Percentiles rank a stretch among this genome's conserved stretches.
These are phyloP conservation scores for Bostrychus sinensis DNA, from an alignment of 2,113 vertebrate species.

Conservation along the genomic window DNA sequence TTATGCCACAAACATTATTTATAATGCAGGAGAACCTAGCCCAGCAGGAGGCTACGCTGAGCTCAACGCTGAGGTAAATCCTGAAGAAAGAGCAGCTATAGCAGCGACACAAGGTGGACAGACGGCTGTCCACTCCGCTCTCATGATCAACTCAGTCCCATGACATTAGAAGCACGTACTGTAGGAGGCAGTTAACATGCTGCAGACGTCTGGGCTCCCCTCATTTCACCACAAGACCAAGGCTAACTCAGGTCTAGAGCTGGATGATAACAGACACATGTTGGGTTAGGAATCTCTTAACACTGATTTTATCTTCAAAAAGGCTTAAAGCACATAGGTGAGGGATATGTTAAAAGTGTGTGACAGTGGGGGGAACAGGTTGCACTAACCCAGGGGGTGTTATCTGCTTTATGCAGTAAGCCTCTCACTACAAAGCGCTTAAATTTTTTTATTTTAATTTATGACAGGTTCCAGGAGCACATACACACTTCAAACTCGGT, in stretches of 20 bases:
- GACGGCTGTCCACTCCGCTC: constrained; percentile 3
- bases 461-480: constrained; percentile 35
- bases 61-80: background rate
- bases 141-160: background rate
- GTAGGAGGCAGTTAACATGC: constrained; percentile 1
- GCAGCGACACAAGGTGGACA: background rate
- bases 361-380: too few species aligned
- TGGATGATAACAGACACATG: background rate
- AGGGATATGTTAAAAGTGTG: background rate
- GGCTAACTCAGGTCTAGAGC: background rate
- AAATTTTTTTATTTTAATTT: constrained; percentile 51
- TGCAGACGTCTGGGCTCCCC: background rate
- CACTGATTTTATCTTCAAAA: too few species aligned
- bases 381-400: constrained; percentile 24
- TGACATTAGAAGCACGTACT: constrained; percentile 2
- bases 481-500: constrained; percentile 31
- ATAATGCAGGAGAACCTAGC: background rate
- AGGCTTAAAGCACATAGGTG: too few species aligned
- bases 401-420: constrained; percentile 62
- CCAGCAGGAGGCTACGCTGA: background rate
- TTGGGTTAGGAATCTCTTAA: too few species aligned
- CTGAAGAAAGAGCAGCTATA: constrained; percentile 5
- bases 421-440: constrained; percentile 29
- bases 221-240: background rate
- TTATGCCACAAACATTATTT: constrained; percentile 1